Percentiles rank a stretch among this genome's conserved stretches.
Evolutionary conservation across 2,113 vertebrate genomes (phyloP).

Genomic region (Reinhardtius hippoglossoides): DNA sequence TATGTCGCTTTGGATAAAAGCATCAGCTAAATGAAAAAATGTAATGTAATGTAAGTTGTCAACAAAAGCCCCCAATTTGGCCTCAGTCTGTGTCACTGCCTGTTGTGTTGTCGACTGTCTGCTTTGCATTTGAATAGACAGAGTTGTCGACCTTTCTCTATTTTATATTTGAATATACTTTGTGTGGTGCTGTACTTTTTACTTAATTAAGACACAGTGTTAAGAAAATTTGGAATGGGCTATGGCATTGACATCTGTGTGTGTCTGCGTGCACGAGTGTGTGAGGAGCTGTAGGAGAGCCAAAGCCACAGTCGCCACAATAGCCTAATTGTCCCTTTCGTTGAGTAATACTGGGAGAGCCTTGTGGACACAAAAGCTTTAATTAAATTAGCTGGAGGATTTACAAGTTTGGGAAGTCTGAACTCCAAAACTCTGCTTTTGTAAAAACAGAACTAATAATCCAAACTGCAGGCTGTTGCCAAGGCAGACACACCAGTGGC

Average conservation of each 20-base stretch:
- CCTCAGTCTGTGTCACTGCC: no score
- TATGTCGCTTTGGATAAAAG: no score
- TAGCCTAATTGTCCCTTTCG: conserved; percentile 43
- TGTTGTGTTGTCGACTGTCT: not conserved
- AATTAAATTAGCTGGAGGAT: conserved; percentile 61
- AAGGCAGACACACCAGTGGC: conserved; percentile 1
- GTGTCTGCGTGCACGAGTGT: not conserved
- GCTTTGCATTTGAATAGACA: not conserved
- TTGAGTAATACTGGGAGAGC: conserved; percentile 39
- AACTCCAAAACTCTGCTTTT: conserved; percentile 32
- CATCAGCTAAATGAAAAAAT: no score
- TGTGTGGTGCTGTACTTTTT: not conserved
- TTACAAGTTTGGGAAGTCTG: conserved; percentile 47
- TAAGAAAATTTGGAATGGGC: not conserved
- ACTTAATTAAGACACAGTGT: conserved; percentile 19
- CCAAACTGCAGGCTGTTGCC: conserved; percentile 8
- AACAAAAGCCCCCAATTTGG: no score
- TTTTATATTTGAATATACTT: not conserved
- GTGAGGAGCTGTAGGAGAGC: not conserved
- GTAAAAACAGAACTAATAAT: conserved; percentile 19
- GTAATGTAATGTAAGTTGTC: no score
- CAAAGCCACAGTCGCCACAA: conserved; percentile 21
- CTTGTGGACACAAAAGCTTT: conserved; percentile 52
- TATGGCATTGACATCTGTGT: not conserved
- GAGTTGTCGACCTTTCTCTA: no score